Evolutionary conservation across 2,888 invertebrate genomes (phyloP), one percentile per base, ranked within the genome.

Genomic region (Artemia sp.): DNA sequence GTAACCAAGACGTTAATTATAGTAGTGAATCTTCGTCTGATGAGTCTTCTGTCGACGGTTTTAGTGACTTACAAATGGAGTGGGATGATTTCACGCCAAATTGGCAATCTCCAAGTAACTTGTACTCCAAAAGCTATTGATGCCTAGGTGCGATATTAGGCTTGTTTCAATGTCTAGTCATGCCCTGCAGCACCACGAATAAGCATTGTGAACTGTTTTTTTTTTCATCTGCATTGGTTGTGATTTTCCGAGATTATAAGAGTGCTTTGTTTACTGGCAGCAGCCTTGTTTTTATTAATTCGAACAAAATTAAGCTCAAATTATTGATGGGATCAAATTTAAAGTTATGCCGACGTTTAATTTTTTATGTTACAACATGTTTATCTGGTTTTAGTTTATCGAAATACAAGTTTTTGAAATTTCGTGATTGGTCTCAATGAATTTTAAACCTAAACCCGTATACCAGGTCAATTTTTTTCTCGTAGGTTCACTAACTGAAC

Each of bases 1-100:
- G 5, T 38, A 14, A 9, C n/a, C 58, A 58, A 58, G 58, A 58
- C 14, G 38, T 86, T 67, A 86, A 86, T 77, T 86, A 88, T 80
- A 89, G 88, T 80, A 58, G 67, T 53, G 68, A 68, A 24, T 71
- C 72, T 12, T 64, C 58, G 38, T 66, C 69, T 1, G 72, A 72
- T 38, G 70, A 68, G 19, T 72, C 68, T 19, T 68, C 53, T 66
- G 72, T 70, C 12, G 66, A 71, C 11, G 72, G 72, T 68, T 72
- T 72, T 58, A 74, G 74, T 66, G 74, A 75, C 70, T 74, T 75
- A 51, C 74, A 77, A 51, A 75, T 76, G n/a, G 78, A 78, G 73
- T 82, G 85, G 81, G 86, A 86, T 80, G 77, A 58, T 58, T 58
- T 58, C 14, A 6, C 58, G n/a, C 58, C 58, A 14, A 58, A 58